Conservation (phyloP, 2,797 vertebrate species). For the Lacerta viridis region DNA sequence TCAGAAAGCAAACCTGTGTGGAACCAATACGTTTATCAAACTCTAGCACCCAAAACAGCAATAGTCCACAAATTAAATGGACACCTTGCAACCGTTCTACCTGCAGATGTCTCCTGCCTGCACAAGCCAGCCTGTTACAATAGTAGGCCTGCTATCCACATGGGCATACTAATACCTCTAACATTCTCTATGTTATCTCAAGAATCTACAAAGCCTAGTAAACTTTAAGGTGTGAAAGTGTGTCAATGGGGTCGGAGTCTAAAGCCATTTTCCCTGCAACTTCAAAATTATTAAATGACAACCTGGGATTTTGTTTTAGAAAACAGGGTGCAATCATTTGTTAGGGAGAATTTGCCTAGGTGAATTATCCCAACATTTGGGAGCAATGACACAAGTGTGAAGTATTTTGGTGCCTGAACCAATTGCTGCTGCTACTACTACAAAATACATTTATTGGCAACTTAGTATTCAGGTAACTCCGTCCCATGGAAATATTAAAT, state of each 20-base stretch:
- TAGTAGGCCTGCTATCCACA: not conserved
- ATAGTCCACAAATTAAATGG: not conserved
- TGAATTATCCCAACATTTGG: not conserved
- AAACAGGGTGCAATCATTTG: not conserved
- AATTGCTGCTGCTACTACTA: not conserved
- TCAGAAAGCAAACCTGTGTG: not conserved
- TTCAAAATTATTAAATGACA: not conserved
- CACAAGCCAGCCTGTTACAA: not conserved
- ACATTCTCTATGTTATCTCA: not conserved
- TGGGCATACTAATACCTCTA: not conserved
- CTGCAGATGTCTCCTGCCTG: not conserved
- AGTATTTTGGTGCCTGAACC: not conserved
- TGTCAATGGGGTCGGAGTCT: not conserved
- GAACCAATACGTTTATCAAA: not conserved
- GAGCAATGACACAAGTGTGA: not conserved
- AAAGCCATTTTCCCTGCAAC: not conserved
- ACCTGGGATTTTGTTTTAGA: constrained; percentile 2
- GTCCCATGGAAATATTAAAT: not conserved
- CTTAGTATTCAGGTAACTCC: not conserved
- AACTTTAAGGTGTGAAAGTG: not conserved
- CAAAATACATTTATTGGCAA: not conserved
- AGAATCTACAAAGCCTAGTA: not conserved
- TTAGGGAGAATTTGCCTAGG: not conserved
- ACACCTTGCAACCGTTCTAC: not conserved
- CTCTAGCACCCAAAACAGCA: constrained; percentile 7